These are phyloP conservation scores for Caenorhabditis wallacei DNA, from an alignment of 2,888 invertebrate genomes.

Conservation along the genomic window DNA sequence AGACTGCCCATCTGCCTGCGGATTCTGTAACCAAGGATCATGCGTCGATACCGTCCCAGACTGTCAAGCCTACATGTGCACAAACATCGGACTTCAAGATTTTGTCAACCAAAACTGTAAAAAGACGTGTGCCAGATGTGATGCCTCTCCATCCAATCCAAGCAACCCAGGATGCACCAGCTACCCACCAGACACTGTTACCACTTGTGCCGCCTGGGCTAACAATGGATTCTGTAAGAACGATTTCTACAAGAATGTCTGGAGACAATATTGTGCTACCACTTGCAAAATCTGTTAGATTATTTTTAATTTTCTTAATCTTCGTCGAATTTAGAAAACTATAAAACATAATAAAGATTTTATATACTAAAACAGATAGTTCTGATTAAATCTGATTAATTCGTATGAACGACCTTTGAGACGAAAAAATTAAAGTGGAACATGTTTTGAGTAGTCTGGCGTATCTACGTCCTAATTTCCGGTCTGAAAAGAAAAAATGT, in stretches of 20 bases:
- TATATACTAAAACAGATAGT: too few species aligned
- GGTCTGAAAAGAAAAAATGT: too few species aligned
- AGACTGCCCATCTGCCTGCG: conserved; percentile 64
- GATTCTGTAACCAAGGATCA: conserved; percentile 60
- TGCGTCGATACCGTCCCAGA: conserved; percentile 64
- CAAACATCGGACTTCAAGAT: conserved; percentile 31
- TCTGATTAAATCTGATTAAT: too few species aligned
- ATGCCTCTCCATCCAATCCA: not conserved
- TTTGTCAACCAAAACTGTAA: conserved; percentile 68
- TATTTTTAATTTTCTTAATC: not conserved
- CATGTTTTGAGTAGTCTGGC: too few species aligned
- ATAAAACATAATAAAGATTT: too few species aligned
- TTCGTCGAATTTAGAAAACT: too few species aligned
- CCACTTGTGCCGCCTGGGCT: conserved; percentile 35
- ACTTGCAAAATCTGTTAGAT: conserved; percentile 42
- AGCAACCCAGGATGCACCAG: not conserved
- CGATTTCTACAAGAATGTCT: conserved; percentile 23
- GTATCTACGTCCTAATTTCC: too few species aligned
- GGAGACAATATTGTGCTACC: conserved; percentile 34
- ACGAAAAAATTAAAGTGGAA: too few species aligned
- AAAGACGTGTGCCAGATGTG: conserved; percentile 64
- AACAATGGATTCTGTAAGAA: conserved; percentile 39
- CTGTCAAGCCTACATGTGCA: conserved; percentile 61
- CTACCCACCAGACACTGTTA: conserved; percentile 20
- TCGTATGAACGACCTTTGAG: too few species aligned